Evolutionary conservation across 2,888 invertebrate genomes (phyloP).

Genomic region (Oithona nana): DNA sequence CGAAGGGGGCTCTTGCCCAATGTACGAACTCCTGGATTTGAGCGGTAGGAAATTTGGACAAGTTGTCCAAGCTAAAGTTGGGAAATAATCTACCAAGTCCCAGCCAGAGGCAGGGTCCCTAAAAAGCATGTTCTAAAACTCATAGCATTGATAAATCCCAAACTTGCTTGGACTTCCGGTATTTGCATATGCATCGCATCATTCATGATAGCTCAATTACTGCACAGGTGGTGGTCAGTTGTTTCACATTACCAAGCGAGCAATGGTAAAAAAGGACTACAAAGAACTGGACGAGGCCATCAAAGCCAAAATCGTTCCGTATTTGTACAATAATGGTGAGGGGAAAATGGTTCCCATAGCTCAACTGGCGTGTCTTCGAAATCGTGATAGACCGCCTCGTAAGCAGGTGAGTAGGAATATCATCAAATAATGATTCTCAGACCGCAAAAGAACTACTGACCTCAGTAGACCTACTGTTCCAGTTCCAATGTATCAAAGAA

Average conservation of each 20-base stretch:
- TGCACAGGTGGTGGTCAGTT: conserved; percentile 72
- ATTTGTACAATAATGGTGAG: conserved; percentile 77
- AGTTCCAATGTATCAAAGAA: conserved; percentile 7
- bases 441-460: not conserved
- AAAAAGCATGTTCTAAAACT: too few relatives aligned
- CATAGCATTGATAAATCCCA: too few relatives aligned
- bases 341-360: conserved; percentile 77
- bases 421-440: too few relatives aligned
- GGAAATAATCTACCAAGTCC: too few relatives aligned
- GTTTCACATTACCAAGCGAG: conserved; percentile 77
- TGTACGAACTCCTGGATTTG: conserved; percentile 15
- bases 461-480: not conserved
- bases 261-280: conserved; percentile 67
- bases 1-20: conserved; percentile 40
- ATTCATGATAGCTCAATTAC: too few relatives aligned
- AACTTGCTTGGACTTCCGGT: too few relatives aligned
- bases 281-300: conserved; percentile 82
- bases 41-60: conserved; percentile 1
- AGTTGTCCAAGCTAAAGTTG: too few relatives aligned
- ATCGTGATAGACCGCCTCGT: conserved; percentile 59
- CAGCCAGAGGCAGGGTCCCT: too few relatives aligned
- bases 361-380: conserved; percentile 64
- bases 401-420: conserved; percentile 35
- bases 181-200: too few relatives aligned
- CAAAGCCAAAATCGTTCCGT: conserved; percentile 71